Evolutionary conservation across 1,140 invertebrate species (phyloP), one percentile per base, ranked within the genome.

Genomic region (Eurosta solidaginis): DNA sequence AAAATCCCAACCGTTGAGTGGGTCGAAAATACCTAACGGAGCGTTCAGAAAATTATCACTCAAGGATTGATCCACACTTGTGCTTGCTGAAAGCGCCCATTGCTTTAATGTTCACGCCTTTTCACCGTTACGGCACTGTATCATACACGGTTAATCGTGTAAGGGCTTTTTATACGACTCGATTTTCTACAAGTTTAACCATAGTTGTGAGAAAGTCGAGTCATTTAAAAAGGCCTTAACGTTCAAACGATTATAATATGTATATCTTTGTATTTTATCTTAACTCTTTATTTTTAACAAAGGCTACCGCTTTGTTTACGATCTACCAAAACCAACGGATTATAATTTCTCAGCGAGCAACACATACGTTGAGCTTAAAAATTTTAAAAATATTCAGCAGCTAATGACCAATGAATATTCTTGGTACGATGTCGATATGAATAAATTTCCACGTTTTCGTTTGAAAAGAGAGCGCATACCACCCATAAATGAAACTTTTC

Each of bases 371-470:
- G 44, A 77, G 25, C n/a, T 77, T 0, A 74, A 42, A 25, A n/a
- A 25, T 22, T 12, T 79, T 6, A 44, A 54, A 10, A 77, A 52
- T 1, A 59, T 79, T 9, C 5, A 54, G 2, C 49, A 79, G 63
- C 9, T 45, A 74, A 74, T 79, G 63, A 40, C 33, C 10, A 50
- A 77, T 14, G 54, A 59, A 22, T 74, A 52, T 75, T 47, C 74
- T 5, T 33, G 47, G 20, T 74, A 29, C 49, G 22, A 74, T 25
- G 17, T 47, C 4, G 76, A 79, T 75, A 44, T 77, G 76, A 74
- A 74, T 3, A 79, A 79, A 36, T 79, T 79, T 59, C 78, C 78
- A 25, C 47, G 78, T 1, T 79, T 79, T 47, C 29, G 33, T 9
- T 68, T 22, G n/a, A 68, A 40, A 29, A 73, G 36, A 22, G 29